These are phyloP conservation scores for Phthorimaea operculella DNA, from an alignment of 1,140 invertebrate species.

Conservation along the genomic window DNA sequence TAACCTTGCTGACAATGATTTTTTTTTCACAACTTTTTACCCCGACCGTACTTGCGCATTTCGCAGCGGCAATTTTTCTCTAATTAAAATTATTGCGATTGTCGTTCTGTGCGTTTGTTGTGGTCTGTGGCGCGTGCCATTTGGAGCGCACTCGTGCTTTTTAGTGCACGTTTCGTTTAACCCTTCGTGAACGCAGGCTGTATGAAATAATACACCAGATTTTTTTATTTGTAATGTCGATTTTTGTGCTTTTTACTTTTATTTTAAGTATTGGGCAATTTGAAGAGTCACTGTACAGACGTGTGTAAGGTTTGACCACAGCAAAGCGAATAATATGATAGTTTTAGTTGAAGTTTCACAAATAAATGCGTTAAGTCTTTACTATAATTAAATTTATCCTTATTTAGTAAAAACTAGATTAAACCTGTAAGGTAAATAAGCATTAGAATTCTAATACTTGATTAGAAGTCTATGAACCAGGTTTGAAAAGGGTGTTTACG, in stretches of 20 bases:
- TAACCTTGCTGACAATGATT: too few relatives aligned
- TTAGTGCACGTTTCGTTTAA: slow-evolving; percentile 54
- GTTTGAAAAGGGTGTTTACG: neutral
- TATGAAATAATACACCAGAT: too few relatives aligned
- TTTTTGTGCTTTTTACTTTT: too few relatives aligned
- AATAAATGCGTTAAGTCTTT: too few relatives aligned
- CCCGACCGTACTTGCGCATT: slow-evolving; percentile 44
- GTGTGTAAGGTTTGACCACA: too few relatives aligned
- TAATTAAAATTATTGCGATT: slow-evolving; percentile 66
- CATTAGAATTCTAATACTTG: neutral
- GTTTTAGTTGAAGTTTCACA: too few relatives aligned
- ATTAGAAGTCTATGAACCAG: neutral
- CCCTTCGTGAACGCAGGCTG: slow-evolving; percentile 21
- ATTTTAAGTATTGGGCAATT: too few relatives aligned
- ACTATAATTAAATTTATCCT: too few relatives aligned
- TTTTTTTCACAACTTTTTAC: neutral
- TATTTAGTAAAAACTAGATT: too few relatives aligned
- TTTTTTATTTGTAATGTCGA: too few relatives aligned
- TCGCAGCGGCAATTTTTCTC: slow-evolving; percentile 55
- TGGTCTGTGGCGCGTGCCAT: slow-evolving; percentile 57
- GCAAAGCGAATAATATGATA: too few relatives aligned
- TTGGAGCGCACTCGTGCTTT: slow-evolving; percentile 57
- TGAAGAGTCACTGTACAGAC: too few relatives aligned
- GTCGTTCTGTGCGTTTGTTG: slow-evolving; percentile 59
- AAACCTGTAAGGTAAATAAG: neutral